Evolutionary conservation across 2,113 vertebrate genomes (phyloP), one percentile per base, ranked within the genome.

Genomic region (Chaenogobius annularis): DNA sequence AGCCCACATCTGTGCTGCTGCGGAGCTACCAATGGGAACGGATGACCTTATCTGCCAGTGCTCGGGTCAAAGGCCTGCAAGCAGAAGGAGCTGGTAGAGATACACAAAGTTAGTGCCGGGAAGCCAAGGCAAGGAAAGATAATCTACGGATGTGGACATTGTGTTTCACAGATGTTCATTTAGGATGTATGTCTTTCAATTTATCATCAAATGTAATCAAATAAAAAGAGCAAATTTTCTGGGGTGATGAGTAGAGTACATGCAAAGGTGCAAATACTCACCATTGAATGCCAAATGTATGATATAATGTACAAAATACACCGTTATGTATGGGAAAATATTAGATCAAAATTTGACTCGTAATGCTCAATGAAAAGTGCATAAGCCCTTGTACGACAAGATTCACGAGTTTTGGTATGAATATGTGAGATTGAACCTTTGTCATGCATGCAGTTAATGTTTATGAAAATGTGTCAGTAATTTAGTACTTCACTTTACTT

Each of bases 31-130:
- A 59, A 48, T 65, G 77, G 75, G 55, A 85, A 65, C 46, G 55
- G 66, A n/a, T 85, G 72, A 82, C 70, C 19, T 85, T 52, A 76
- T 71, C 59, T 72, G 37, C 44, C 66, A 72, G 1, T 0, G 52
- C 52, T 58, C 15, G 2, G 72, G 73, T 83, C 75, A 75, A 71
- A 75, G 62, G 46, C 26, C 35, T 8, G 2, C 10, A 68, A 73
- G 71, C 48, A 61, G 40, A 46, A 77, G 43, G 35, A 75, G 35
- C 12, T 37, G 55, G 61, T 47, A 20, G 26, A 62, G 54, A 58
- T 0, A 35, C 40, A 56, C 26, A 54, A 73, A 23, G 70, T 68
- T 65, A 52, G 3, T 20, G 62, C 56, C 56, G 10, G 23, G 43
- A 8, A 43, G 23, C 14, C 26, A 31, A 31, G 26, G 26, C 14